Evolutionary conservation across 1,140 invertebrate genomes (phyloP).

Genomic region (Ylistrum balloti): DNA sequence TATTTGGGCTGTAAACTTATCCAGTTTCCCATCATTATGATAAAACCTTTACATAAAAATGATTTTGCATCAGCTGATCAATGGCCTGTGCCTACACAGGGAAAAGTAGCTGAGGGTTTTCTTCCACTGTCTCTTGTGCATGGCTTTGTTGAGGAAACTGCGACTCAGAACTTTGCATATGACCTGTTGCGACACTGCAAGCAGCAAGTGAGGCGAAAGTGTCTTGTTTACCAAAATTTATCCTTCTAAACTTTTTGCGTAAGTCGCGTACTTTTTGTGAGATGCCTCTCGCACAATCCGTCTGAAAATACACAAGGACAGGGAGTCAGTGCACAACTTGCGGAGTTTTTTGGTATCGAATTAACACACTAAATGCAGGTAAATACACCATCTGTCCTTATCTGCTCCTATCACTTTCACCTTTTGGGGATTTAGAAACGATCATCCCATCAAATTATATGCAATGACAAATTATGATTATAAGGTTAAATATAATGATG

Average conservation of each 20-base stretch:
- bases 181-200: not conserved
- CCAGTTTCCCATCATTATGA: no score
- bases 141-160: not conserved
- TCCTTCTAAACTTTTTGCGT: constrained; percentile 51
- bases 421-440: no score
- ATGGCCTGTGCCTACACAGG: not conserved
- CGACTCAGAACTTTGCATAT: not conserved
- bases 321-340: constrained; percentile 31
- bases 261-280: constrained; percentile 55
- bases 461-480: no score
- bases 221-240: constrained; percentile 20
- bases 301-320: constrained; percentile 48
- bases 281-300: constrained; percentile 33
- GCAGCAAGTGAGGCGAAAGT: not conserved
- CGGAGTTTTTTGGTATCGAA: not conserved
- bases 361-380: not conserved
- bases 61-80: not conserved
- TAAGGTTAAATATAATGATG: no score
- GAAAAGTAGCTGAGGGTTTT: not conserved
- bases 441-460: no score
- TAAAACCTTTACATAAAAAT: no score
- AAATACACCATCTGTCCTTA: no score
- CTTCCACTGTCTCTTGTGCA: not conserved
- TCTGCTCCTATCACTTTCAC: no score
- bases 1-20: no score